These are phyloP conservation scores for Latrodectus elegans DNA, from an alignment of 2,888 invertebrate species.

Conservation along the genomic window DNA sequence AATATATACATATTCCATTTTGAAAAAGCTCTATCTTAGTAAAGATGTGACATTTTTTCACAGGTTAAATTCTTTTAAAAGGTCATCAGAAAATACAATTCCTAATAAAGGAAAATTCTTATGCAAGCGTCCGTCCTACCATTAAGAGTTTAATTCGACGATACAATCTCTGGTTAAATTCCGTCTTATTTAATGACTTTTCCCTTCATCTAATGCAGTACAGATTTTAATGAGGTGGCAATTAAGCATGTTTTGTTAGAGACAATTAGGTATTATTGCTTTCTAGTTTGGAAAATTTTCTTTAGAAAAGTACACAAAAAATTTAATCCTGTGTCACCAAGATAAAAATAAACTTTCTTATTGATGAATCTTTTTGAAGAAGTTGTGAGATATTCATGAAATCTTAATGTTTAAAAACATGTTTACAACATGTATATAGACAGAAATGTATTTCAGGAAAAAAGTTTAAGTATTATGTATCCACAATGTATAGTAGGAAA, in stretches of 20 bases:
- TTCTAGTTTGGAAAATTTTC: background rate
- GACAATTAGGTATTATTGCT: conserved; percentile 51
- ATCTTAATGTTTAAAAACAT: too few species aligned
- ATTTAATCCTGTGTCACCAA: too few species aligned
- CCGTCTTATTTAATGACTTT: conserved; percentile 52
- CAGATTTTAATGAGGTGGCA: conserved; percentile 57
- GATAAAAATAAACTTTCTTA: too few species aligned
- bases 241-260: conserved; percentile 60
- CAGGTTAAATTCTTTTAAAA: conserved; percentile 22
- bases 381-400: too few species aligned
- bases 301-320: too few species aligned
- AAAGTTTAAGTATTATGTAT: too few species aligned
- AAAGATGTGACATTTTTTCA: conserved; percentile 19
- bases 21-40: background rate
- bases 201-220: conserved; percentile 14
- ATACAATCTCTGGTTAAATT: conserved; percentile 17
- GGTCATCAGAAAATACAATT: conserved; percentile 32
- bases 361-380: too few species aligned
- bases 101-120: conserved; percentile 43
- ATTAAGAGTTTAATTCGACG: conserved; percentile 28
- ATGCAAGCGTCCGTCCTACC: conserved; percentile 24
- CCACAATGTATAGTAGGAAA: too few species aligned
- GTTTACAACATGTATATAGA: too few species aligned
- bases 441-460: too few species aligned
- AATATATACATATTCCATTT: too few species aligned